Evolutionary conservation across 2,888 invertebrate species (phyloP).

Genomic region (Drosophila tripunctata): DNA sequence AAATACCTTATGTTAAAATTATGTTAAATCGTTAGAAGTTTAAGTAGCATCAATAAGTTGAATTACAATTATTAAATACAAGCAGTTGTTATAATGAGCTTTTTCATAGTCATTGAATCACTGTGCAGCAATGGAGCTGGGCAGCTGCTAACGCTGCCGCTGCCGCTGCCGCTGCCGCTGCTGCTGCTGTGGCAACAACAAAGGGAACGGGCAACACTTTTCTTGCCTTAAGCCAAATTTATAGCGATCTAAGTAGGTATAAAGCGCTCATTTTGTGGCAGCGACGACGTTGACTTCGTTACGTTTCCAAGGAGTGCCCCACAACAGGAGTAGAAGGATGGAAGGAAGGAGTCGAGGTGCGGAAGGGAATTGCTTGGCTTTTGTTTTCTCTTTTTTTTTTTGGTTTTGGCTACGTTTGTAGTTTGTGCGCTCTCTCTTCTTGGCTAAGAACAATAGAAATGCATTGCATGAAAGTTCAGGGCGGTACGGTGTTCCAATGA

Average conservation of each 20-base stretch:
- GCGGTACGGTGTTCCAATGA: slow-evolving; percentile 13
- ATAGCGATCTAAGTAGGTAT: slow-evolving; percentile 80
- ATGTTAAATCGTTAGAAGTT: no score
- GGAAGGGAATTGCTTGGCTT: slow-evolving; percentile 15
- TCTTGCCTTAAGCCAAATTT: slow-evolving; percentile 80
- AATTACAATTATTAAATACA: background rate
- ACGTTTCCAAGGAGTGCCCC: slow-evolving; percentile 75
- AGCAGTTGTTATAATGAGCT: background rate
- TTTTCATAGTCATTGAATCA: slow-evolving; percentile 1
- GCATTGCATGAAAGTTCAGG: slow-evolving; percentile 16
- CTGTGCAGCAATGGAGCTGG: slow-evolving; percentile 41
- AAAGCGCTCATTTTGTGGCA: slow-evolving; percentile 80
- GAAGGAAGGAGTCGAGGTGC: background rate
- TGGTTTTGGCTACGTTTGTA: slow-evolving; percentile 13
- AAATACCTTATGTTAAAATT: no score
- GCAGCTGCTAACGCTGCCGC: slow-evolving; percentile 31
- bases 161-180: slow-evolving; percentile 28
- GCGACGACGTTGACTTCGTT: slow-evolving; percentile 64
- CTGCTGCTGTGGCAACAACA: slow-evolving; percentile 47
- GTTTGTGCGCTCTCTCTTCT: slow-evolving; percentile 36
- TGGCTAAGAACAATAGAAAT: slow-evolving; percentile 21
- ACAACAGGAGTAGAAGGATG: slow-evolving; percentile 52
- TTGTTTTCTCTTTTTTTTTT: slow-evolving; percentile 31
- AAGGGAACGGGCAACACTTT: slow-evolving; percentile 68
- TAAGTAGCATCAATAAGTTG: no score